phyloP scores from a whole-genome alignment of 2,888 invertebrate genomes.

The Biston betularia region DNA sequence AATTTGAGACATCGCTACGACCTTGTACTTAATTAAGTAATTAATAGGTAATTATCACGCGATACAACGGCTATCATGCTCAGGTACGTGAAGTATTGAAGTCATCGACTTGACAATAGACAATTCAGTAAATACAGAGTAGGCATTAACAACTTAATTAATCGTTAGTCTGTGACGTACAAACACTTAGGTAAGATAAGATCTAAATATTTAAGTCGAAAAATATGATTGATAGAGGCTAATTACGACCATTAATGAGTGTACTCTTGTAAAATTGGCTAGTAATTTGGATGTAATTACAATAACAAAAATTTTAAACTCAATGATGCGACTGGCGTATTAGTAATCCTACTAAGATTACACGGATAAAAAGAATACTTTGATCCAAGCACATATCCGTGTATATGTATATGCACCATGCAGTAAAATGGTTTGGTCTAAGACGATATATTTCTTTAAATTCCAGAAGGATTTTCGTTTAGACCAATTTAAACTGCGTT shows the following conservation, averaged over 20 bases:
- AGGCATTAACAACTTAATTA: background rate
- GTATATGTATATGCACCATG: no score
- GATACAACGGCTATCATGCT: background rate
- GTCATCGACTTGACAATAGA: background rate
- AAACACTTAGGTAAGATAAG: background rate
- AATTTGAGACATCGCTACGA: no score
- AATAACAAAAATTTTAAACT: no score
- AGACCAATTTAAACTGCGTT: no score
- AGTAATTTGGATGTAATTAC: background rate
- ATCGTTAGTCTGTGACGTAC: background rate
- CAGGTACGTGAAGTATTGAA: background rate
- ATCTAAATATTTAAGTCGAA: background rate
- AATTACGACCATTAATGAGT: conserved; percentile 6
- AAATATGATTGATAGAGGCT: conserved; percentile 5
- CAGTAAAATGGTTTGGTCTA: no score
- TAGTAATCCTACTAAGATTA: no score
- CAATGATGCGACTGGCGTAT: background rate
- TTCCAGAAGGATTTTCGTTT: no score
- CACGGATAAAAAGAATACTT: no score
- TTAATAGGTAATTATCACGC: background rate
- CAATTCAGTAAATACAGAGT: background rate
- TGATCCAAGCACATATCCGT: no score
- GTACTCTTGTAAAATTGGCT: background rate
- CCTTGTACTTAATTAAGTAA: background rate
- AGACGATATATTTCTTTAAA: no score